Evolutionary conservation across 1,140 invertebrate species (phyloP).

Genomic region (Leptonema lineaticorne): DNA sequence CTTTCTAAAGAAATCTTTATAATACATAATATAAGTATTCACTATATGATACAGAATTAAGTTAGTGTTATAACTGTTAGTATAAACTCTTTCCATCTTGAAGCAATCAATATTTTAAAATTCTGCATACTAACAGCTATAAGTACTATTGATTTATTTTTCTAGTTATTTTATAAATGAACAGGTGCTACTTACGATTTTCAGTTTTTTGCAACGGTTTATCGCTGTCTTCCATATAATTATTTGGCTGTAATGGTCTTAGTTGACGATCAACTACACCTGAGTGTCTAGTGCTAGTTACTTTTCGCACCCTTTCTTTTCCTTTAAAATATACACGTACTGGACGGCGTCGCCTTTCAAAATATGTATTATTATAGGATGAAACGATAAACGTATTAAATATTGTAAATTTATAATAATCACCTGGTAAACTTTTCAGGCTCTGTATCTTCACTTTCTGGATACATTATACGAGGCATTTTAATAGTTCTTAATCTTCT

Average conservation of each 20-base stretch:
- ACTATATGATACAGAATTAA: no score
- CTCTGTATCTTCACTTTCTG: constrained; percentile 54
- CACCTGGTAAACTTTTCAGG: constrained; percentile 55
- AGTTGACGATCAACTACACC: constrained; percentile 28
- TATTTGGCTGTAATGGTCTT: constrained; percentile 49
- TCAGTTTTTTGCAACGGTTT: constrained; percentile 53
- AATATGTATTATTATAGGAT: not conserved
- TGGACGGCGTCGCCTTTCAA: constrained; percentile 48
- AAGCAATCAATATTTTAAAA: no score
- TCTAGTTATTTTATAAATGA: no score
- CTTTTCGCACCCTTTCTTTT: constrained; percentile 47
- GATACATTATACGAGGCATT: constrained; percentile 55
- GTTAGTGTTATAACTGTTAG: no score
- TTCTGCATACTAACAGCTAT: no score
- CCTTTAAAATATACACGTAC: constrained; percentile 55
- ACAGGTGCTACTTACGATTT: constrained; percentile 24
- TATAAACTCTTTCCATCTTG: no score
- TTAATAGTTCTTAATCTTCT: constrained; percentile 52
- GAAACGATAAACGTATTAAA: not conserved
- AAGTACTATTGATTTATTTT: no score
- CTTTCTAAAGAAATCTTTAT: no score
- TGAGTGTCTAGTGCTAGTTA: constrained; percentile 4
- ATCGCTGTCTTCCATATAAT: constrained; percentile 57
- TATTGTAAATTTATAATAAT: constrained; percentile 13
- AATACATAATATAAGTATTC: no score